These are phyloP conservation scores for Girardia tigrina DNA, from an alignment of 2,888 invertebrate genomes.

Conservation along the genomic window DNA sequence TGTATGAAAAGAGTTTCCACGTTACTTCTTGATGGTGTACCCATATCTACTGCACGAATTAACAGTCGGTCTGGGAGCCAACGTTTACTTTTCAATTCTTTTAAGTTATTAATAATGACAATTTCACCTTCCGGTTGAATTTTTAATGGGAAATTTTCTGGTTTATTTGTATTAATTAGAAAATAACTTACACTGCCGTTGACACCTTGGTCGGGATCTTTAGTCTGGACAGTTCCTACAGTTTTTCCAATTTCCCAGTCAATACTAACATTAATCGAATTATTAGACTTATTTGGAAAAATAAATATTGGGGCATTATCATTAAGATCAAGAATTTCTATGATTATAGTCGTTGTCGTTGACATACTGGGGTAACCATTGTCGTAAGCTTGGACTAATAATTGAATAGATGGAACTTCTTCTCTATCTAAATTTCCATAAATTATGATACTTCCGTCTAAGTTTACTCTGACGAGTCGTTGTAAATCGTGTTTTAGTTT, in stretches of 20 bases:
- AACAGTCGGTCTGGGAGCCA: neutral
- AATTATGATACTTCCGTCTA: slow-evolving; percentile 25
- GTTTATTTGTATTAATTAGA: neutral
- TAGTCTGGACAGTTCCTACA: neutral
- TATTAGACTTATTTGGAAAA: neutral
- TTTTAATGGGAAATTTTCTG: neutral
- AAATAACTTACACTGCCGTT: slow-evolving; percentile 5
- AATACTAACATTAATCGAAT: slow-evolving; percentile 28
- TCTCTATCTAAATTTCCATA: slow-evolving; percentile 30
- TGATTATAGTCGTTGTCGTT: slow-evolving; percentile 17
- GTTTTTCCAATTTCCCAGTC: neutral
- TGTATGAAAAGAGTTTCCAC: neutral
- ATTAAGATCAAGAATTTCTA: slow-evolving; percentile 27
- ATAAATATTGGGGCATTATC: slow-evolving; percentile 28
- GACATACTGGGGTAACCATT: slow-evolving; percentile 21
- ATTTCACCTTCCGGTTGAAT: slow-evolving; percentile 7
- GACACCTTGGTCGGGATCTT: slow-evolving; percentile 28
- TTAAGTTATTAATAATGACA: neutral
- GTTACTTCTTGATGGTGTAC: neutral
- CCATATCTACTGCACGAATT: neutral
- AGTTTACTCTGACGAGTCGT: neutral
- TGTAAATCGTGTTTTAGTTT: neutral
- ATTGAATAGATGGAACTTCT: neutral
- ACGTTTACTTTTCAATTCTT: neutral
- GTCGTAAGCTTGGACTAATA: slow-evolving; percentile 26